Percentiles rank a stretch among this genome's conserved stretches.
phyloP scores from a whole-genome alignment of 1,140 invertebrate species.

The Oryzaephilus surinamensis region DNA sequence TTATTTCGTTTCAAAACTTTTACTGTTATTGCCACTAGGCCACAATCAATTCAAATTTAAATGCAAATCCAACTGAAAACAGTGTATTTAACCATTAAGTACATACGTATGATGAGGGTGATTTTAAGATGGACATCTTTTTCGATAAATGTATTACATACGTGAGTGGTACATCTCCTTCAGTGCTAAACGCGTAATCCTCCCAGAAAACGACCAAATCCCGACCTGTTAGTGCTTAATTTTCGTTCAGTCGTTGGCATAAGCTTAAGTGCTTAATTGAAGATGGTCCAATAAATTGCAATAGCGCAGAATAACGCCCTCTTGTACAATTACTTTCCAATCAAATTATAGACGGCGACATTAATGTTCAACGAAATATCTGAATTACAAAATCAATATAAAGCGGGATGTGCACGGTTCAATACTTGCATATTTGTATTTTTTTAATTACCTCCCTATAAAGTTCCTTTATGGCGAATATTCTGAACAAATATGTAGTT shows the following conservation, averaged over 20 bases:
- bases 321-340: slow-evolving; percentile 21
- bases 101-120: too few relatives aligned
- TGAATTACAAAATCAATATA: slow-evolving; percentile 11
- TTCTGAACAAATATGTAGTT: too few relatives aligned
- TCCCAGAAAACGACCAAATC: slow-evolving; percentile 8
- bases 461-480: too few relatives aligned
- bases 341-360: slow-evolving; percentile 17
- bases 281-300: slow-evolving; percentile 22
- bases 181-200: slow-evolving; percentile 3
- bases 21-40: too few relatives aligned
- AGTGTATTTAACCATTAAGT: too few relatives aligned
- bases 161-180: not conserved
- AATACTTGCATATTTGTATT: too few relatives aligned
- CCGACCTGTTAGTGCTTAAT: slow-evolving; percentile 13
- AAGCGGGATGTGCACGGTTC: slow-evolving; percentile 1
- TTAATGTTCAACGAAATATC: slow-evolving; percentile 15
- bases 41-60: too few relatives aligned
- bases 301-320: slow-evolving; percentile 18
- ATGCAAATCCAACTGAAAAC: too few relatives aligned
- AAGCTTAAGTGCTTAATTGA: slow-evolving; percentile 21
- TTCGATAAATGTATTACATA: too few relatives aligned
- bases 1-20: too few relatives aligned
- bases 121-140: too few relatives aligned
- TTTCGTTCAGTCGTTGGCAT: slow-evolving; percentile 12
- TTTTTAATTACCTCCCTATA: too few relatives aligned